Evolutionary conservation across 1,140 invertebrate genomes (phyloP), one percentile per base, ranked within the genome.

Genomic region (Drosophila athabasca): DNA sequence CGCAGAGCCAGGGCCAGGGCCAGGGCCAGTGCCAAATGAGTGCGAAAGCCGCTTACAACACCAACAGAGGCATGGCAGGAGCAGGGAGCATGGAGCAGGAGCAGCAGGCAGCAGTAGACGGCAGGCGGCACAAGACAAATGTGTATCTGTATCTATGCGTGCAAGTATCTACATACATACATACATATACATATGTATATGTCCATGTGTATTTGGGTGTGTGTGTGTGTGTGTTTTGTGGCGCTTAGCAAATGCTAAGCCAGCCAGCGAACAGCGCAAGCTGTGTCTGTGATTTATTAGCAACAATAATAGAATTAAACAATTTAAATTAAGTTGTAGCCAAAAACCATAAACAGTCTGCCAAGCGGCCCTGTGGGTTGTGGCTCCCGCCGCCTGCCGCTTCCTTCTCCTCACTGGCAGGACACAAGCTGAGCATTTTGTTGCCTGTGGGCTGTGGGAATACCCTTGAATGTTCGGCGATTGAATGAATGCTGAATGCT

Each of bases 231-330:
- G 62, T 54, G 54, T 50, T 55, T 44, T 41, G 61, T 67, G 49
- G 61, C 77, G 78, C 78, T 85, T 81, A 82, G 82, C 74, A 77
- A 80, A 85, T 80, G 78, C 82, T 85, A 85, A 85, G 82, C 82
- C 78, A 87, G 82, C 55, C 52, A 81, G 78, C 79, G 70, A 75
- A 54, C 74, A 82, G 60, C 78, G 70, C 82, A 87, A 88, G 82
- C 82, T 87, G 82, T 87, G 82, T 75, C 83, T 82, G 78, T 90
- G 89, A 90, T 90, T 90, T 90, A 90, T 90, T 90, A 90, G 89
- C 89, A 90, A 89, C 89, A 90, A 89, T 90, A 90, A 90, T 90
- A 90, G 89, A 90, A 90, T 90, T 90, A 90, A 90, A 89, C 89
- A 90, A 90, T 90, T 90, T 90, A 90, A 90, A 90, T 90, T 89